Conservation (phyloP, 2,113 vertebrate species). For the Sylvilagus bachmani region DNA sequence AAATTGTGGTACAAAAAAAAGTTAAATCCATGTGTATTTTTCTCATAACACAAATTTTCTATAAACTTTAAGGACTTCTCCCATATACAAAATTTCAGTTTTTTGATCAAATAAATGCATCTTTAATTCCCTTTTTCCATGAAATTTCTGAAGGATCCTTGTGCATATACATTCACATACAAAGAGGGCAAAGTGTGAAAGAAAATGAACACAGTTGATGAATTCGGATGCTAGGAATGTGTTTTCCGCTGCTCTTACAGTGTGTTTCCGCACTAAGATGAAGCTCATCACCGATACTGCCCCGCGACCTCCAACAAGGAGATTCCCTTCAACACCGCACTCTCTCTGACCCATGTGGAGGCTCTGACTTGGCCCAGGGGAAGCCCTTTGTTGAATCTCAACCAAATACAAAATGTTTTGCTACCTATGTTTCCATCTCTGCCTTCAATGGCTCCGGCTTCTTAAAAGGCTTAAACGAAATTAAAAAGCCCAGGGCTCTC, state of each 20-base stretch:
- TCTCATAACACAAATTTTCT: no score
- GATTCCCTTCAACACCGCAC: neutral
- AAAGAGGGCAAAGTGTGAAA: neutral
- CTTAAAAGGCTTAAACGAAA: constrained; percentile 77
- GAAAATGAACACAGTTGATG: neutral
- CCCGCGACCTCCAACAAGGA: neutral
- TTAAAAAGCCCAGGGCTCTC: constrained; percentile 73
- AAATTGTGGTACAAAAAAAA: no score
- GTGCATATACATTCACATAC: neutral
- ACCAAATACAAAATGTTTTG: constrained; percentile 61
- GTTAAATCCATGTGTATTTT: no score
- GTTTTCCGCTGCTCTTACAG: neutral
- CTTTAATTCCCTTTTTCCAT: no score
- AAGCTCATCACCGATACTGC: neutral
- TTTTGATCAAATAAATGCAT: no score
- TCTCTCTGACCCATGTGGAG: constrained; percentile 32
- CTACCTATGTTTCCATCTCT: constrained; percentile 59
- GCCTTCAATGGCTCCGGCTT: constrained; percentile 9
- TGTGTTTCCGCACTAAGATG: neutral
- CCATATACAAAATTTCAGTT: no score
- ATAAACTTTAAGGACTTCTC: no score
- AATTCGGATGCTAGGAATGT: neutral
- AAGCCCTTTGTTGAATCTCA: constrained; percentile 38
- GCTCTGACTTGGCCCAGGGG: constrained; percentile 14
- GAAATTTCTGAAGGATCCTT: no score